Conservation (phyloP, 2,113 vertebrate genomes). For the Phainopepla nitens region DNA sequence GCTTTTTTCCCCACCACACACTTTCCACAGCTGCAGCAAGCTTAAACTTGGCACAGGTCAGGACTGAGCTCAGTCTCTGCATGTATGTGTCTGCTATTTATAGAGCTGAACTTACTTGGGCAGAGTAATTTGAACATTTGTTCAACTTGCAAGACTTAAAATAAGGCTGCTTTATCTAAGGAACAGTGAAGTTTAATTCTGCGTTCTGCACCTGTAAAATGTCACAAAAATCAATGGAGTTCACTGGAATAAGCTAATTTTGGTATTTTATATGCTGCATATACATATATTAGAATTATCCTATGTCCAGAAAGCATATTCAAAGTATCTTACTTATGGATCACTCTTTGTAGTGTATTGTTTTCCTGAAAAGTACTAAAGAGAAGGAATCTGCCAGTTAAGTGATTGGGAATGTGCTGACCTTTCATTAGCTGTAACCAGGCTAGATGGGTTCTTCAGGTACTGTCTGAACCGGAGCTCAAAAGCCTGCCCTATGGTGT, state of each 20-base stretch:
- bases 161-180: neutral
- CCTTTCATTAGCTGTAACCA: conserved; percentile 78
- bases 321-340: neutral
- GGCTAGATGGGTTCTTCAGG: conserved; percentile 77
- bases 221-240: neutral
- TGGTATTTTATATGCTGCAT: neutral
- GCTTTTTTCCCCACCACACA: neutral
- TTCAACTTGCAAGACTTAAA: neutral
- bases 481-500: conserved; percentile 89
- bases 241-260: neutral
- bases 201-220: neutral
- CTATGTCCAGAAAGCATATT: neutral
- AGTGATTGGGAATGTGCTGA: conserved; percentile 55
- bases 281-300: neutral
- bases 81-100: neutral
- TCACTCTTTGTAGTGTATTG: neutral
- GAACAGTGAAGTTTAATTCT: neutral
- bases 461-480: conserved; percentile 89
- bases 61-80: neutral
- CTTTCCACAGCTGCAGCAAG: neutral
- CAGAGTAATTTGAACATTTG: neutral
- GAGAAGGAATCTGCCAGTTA: neutral
- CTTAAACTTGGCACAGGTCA: neutral
- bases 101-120: neutral
- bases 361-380: neutral